These are phyloP conservation scores for Drosophila erecta DNA, from an alignment of 1,140 invertebrate species.

Conservation along the genomic window DNA sequence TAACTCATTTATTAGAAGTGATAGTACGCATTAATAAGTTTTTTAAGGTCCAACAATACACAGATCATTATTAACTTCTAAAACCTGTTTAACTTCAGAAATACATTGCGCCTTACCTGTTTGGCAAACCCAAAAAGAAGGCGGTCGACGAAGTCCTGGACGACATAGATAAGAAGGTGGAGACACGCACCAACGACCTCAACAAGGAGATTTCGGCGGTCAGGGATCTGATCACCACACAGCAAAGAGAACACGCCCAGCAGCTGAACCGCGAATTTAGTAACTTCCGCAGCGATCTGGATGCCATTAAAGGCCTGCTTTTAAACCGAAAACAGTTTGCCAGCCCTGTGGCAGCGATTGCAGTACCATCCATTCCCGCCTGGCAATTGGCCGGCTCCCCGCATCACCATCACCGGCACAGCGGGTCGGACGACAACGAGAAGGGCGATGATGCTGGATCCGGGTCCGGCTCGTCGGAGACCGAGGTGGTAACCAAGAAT, in stretches of 20 bases:
- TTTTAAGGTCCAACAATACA: neutral
- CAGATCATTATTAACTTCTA: neutral
- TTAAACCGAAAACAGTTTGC: conserved; percentile 92
- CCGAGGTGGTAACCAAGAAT: conserved; percentile 88
- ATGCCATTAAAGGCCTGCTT: conserved; percentile 91
- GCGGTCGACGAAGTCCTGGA: conserved; percentile 87
- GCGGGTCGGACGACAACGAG: conserved; percentile 81
- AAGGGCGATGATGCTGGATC: conserved; percentile 85
- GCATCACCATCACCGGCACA: conserved; percentile 60
- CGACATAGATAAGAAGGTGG: conserved; percentile 88
- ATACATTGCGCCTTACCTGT: conserved; percentile 88
- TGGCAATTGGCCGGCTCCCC: conserved; percentile 88
- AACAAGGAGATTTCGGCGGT: conserved; percentile 86
- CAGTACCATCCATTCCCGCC: conserved; percentile 89
- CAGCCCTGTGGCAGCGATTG: conserved; percentile 85
- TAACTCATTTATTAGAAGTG: neutral
- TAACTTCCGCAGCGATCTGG: conserved; percentile 90
- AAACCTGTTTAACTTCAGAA: conserved; percentile 84
- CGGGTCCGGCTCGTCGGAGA: conserved; percentile 88
- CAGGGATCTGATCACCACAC: conserved; percentile 80
- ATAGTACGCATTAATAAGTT: too few relatives aligned
- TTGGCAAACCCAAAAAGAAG: conserved; percentile 87
- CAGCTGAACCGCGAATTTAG: conserved; percentile 87
- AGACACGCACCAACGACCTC: conserved; percentile 87
- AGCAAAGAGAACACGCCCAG: conserved; percentile 86